Conservation (phyloP, 2,797 vertebrate genomes). For the Urosaurus nigricauda region DNA sequence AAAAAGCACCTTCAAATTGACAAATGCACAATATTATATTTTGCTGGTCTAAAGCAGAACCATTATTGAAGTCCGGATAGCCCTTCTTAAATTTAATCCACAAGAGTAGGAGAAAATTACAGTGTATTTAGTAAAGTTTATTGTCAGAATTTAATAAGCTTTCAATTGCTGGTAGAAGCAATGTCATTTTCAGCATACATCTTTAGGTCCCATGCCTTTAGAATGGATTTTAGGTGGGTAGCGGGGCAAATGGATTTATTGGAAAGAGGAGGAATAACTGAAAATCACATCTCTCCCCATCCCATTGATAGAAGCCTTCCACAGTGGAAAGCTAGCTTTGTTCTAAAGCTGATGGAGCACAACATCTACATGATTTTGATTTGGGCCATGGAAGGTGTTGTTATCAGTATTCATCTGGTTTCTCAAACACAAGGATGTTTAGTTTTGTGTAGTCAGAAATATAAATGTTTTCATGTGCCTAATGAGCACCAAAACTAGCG, state of each 20-base stretch:
- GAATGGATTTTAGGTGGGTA: not conserved
- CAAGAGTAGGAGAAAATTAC: not conserved
- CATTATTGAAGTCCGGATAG: not conserved
- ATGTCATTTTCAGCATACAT: not conserved
- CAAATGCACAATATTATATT: conserved; percentile 60
- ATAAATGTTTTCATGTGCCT: conserved; percentile 66
- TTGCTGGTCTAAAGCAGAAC: conserved; percentile 32
- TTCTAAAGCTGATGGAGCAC: conserved; percentile 21
- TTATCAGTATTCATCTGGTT: conserved; percentile 37
- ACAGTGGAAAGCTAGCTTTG: not conserved
- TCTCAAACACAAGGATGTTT: conserved; percentile 30
- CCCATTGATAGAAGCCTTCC: not conserved
- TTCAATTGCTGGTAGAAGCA: not conserved
- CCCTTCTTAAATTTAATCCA: not conserved
- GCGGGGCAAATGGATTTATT: not conserved
- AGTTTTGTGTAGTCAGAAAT: conserved; percentile 53
- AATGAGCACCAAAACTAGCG: conserved; percentile 59
- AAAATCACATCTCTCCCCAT: not conserved
- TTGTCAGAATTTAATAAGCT: not conserved
- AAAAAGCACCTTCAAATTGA: conserved; percentile 64
- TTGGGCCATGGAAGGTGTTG: conserved; percentile 11
- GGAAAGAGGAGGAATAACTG: not conserved
- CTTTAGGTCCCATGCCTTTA: not conserved
- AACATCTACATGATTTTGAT: conserved; percentile 56
- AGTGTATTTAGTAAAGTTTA: conserved; percentile 31